phyloP scores from a whole-genome alignment of 2,888 invertebrate genomes.

The Clitarchus hookeri region DNA sequence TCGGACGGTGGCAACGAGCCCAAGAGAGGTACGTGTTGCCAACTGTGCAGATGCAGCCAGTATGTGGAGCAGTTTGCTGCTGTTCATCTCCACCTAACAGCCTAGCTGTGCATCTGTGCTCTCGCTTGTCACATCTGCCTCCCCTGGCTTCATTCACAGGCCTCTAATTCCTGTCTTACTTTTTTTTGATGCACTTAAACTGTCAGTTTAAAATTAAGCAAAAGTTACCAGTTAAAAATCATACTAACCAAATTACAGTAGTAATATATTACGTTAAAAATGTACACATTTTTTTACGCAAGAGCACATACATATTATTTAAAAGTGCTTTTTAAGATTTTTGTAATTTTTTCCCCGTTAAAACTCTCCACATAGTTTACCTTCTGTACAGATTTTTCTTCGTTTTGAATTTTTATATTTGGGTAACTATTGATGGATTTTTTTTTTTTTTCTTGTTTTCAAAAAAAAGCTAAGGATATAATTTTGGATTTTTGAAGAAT shows the following conservation, averaged over 20 bases:
- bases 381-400: neutral
- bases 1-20: slow-evolving; percentile 72
- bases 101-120: neutral
- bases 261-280: no score
- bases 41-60: slow-evolving; percentile 50
- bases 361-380: neutral
- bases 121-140: neutral
- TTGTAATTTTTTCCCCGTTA: neutral
- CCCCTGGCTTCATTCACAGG: no score
- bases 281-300: no score
- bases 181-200: neutral
- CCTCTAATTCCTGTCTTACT: neutral
- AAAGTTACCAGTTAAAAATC: no score
- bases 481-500: neutral
- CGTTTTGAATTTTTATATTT: no score
- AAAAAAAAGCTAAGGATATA: slow-evolving; percentile 3
- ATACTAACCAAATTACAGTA: no score
- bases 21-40: slow-evolving; percentile 46
- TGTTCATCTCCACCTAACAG: neutral
- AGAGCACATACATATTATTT: no score
- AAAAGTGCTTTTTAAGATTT: no score
- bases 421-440: neutral
- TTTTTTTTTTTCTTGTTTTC: neutral
- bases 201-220: neutral
- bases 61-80: neutral